Evolutionary conservation across 1,140 invertebrate genomes (phyloP), one percentile per base, ranked within the genome.

Genomic region (Solenopsis fugax): DNA sequence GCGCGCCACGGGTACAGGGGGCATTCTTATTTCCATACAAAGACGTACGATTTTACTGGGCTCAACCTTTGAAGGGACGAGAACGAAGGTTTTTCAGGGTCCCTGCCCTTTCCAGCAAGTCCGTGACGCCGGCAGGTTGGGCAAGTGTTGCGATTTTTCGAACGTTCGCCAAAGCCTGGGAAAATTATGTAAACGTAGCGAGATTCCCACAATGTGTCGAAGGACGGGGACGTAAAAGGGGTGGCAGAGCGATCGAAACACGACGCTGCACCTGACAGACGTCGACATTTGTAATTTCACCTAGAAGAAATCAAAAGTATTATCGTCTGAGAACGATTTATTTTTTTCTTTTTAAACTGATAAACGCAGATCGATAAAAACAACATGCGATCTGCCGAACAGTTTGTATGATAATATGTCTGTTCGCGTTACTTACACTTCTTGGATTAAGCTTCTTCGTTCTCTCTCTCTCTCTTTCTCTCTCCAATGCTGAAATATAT

Each of bases 131-230:
- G 87, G 77, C 87, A 90, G 90, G 91, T 93, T 93, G 78, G 88
- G 88, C 90, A 92, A 94, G 92, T 93, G 93, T 94, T 93, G 90
- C 93, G 91, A 94, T 94, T 94, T 78, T 90, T 90, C 90, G 88
- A 87, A 87, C 90, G 89, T 89, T 92, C 88, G 41, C 13, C 69
- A 56, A 75, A 75, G 50, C 21, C 90, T 93, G 93, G 92, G 93
- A 93, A 95, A 94, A 95, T 95, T 94, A 94, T 94, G 93, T 93
- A 95, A 95, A 94, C 93, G 89, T 86, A 72, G 48, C 84, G 69
- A 29, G 29, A 92, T 92, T 93, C 93, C 89, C 92, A 92, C 91
- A 82, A 88, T 90, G 54, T 60, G 89, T 84, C 76, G 54, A 69
- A 12, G 18, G 16, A 10, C 9, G 60, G 45, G 45, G 29, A 77